phyloP scores from a whole-genome alignment of 2,888 invertebrate species.

The Harpagoxenus sublaevis region DNA sequence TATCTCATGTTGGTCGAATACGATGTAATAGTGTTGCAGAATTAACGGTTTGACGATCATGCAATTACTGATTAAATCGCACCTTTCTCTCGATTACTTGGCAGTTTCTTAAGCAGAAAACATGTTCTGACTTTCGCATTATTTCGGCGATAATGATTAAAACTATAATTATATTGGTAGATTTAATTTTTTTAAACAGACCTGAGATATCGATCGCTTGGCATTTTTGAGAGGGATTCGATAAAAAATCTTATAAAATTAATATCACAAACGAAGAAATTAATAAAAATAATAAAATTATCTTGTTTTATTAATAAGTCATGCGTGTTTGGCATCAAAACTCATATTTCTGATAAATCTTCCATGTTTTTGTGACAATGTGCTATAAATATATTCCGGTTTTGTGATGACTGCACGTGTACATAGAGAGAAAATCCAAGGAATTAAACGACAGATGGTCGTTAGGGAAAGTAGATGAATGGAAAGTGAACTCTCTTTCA shows the following conservation, averaged over 20 bases:
- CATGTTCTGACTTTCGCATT: not conserved
- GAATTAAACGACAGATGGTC: constrained; percentile 29
- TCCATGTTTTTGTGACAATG: not conserved
- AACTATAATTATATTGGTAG: not conserved
- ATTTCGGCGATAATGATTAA: not conserved
- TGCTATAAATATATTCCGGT: not conserved
- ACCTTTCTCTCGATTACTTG: constrained; percentile 14
- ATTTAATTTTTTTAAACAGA: not conserved
- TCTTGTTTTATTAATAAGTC: not conserved
- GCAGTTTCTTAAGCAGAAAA: not conserved
- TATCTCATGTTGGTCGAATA: constrained; percentile 20
- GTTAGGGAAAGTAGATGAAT: constrained; percentile 60
- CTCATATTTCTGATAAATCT: not conserved
- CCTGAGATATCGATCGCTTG: not conserved
- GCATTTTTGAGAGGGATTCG: not conserved
- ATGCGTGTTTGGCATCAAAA: not conserved
- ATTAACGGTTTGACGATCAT: constrained; percentile 38
- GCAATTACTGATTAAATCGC: constrained; percentile 34
- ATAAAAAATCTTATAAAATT: not conserved
- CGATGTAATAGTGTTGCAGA: constrained; percentile 3
- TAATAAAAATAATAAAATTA: not conserved
- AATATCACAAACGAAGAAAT: not conserved
- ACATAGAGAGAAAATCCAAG: constrained; percentile 33
- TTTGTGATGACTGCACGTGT: not conserved
- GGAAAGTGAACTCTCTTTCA: constrained; percentile 64